Conservation (phyloP, 2,888 invertebrate genomes). For the Teinopalpus imperialis region DNA sequence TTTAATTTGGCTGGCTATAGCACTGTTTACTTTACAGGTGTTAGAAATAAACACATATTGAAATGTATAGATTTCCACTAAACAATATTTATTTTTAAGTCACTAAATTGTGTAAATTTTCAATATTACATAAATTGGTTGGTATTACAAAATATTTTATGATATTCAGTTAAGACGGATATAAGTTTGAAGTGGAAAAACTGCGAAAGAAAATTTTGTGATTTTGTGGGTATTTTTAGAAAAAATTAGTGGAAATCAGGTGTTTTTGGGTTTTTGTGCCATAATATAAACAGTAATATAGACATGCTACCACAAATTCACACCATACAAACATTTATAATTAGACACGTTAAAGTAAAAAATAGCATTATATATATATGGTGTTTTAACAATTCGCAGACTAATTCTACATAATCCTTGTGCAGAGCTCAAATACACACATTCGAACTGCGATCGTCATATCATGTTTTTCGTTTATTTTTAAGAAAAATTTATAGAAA, state of each 20-base stretch:
- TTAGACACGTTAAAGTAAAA: slow-evolving; percentile 50
- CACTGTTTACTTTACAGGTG: slow-evolving; percentile 52
- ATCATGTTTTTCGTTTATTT: slow-evolving; percentile 45
- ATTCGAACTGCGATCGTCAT: slow-evolving; percentile 36
- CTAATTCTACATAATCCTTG: slow-evolving; percentile 46
- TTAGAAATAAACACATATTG: slow-evolving; percentile 19
- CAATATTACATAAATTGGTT: not conserved
- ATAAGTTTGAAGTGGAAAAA: too few relatives aligned
- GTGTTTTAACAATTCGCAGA: slow-evolving; percentile 39
- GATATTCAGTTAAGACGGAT: too few relatives aligned
- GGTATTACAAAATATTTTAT: not conserved
- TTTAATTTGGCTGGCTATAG: slow-evolving; percentile 48
- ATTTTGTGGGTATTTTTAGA: not conserved
- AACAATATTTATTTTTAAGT: slow-evolving; percentile 17
- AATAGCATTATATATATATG: slow-evolving; percentile 44
- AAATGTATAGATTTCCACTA: slow-evolving; percentile 20
- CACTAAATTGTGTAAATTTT: too few relatives aligned
- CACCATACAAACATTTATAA: slow-evolving; percentile 63
- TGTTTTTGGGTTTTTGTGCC: slow-evolving; percentile 14
- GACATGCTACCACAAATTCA: slow-evolving; percentile 45
- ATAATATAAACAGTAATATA: slow-evolving; percentile 56
- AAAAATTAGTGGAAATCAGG: slow-evolving; percentile 19
- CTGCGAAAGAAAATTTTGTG: too few relatives aligned
- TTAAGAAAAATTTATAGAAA: slow-evolving; percentile 70
- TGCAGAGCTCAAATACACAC: slow-evolving; percentile 40